Base-by-base conservation (phyloP, 2,888 invertebrate genomes). In the Mellilla xanthometata region DNA sequence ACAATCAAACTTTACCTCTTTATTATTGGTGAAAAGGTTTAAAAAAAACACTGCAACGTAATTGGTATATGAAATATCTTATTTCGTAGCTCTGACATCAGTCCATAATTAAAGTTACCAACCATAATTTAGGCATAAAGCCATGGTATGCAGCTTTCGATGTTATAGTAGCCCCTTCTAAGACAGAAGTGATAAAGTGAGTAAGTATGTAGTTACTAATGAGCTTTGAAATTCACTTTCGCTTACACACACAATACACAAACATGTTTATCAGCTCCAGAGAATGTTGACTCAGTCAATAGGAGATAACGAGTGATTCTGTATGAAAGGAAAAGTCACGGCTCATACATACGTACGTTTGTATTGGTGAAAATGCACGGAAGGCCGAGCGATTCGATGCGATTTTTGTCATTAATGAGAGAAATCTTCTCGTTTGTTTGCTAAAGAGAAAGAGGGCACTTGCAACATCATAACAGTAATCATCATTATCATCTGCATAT, bases 151-250 rank as follows among this genome's bases (percentile, higher is more conserved):
- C n/a, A n/a, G n/a, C n/a, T n/a, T n/a, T n/a, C n/a, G n/a, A n/a
- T n/a, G n/a, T n/a, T 19, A 19, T 19, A 19, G 15, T 19, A 19
- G 15, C 15, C 15, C 15, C 15, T 19, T 19, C 15, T 19, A 19
- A 19, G 15, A 12, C 35, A 36, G 28, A 35, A 38, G 44, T 44
- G 44, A 49, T 49, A 49, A 40, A 44, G 36, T 36, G 44, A 36
- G 35, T 39, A 48, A 38, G 41, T 48, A 24, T 26, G 9, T 28
- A n/a, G n/a, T n/a, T n/a, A 30, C 47, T 52, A 52, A 52, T 52
- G 48, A 42, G 42, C 45, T 39, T 50, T 24, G 39, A 39, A 48
- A 40, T 40, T 51, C 46, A 48, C 52, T 52, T 52, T 52, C 52
- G 52, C 48, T 48, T 33, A 26, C 39, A 42, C 39, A 42, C 50